Evolutionary conservation across 2,797 vertebrate genomes (phyloP), one percentile per base, ranked within the genome.

Genomic region (Megalops cyprinoides): DNA sequence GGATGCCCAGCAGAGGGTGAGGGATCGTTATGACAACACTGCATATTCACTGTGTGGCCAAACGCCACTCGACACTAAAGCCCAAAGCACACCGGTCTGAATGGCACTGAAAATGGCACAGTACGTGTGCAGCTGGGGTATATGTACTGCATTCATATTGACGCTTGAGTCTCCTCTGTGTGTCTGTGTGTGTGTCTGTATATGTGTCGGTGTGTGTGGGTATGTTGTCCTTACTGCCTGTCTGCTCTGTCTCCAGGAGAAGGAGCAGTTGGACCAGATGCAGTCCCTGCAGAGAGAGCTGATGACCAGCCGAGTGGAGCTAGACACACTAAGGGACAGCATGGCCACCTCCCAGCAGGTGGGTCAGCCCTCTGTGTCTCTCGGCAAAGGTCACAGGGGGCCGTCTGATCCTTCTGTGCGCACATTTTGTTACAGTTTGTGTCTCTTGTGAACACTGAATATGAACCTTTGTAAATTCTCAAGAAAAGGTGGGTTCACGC

Each of bases 281-380:
- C 96, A 97, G 85, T 91, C 87, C 0, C 87, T 99, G 76, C 96
- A 96, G 90, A 94, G 88, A 67, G 96, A 99, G 86, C 93, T 99
- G 79, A 55, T 93, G 83, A 92, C 91, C 87, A 97, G 93, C 90
- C 95, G 91, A 80, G 91, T 92, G 73, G 97, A 97, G 87, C 88
- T 98, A 77, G 95, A 96, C 78, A 86, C 90, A 51, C 93, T 98
- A 39, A 96, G 95, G 79, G 85, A 89, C 84, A 95, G 81, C 3
- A 82, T 96, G 85, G 89, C 91, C 28, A 94, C 94, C 0, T 95
- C 94, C 10, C 92, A 93, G 8, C 94, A 97, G 97, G 98, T 99
- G 82, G 86, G 82, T 77, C 7, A 0, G 9, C 46, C 28, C 10
- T 58, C 14, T 9, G 23, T 71, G 34, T 23, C 23, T 12, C 28